phyloP scores from a whole-genome alignment of 1,140 invertebrate genomes.

The Rhopalosiphum padi region DNA sequence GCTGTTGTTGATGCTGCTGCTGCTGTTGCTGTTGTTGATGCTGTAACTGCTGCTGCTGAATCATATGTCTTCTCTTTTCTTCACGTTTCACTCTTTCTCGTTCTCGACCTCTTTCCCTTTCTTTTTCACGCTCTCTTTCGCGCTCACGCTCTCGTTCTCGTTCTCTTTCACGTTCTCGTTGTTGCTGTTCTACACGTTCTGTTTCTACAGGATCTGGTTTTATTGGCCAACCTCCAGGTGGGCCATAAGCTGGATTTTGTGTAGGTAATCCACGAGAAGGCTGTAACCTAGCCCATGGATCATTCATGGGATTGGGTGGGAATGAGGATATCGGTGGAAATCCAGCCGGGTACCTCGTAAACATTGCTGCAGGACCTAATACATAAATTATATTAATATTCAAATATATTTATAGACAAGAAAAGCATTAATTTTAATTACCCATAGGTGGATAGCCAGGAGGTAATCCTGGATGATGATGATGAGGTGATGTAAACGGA shows the following conservation, averaged over 20 bases:
- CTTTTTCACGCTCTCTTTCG: conserved; percentile 60
- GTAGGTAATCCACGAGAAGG: conserved; percentile 25
- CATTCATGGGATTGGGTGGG: conserved; percentile 65
- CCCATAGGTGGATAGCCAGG: conserved; percentile 65
- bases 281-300: conserved; percentile 70
- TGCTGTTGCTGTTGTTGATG: conserved; percentile 63
- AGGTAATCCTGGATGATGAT: conserved; percentile 63
- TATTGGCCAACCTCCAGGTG: conserved; percentile 43
- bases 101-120: conserved; percentile 64
- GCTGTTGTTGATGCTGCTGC: conserved; percentile 63
- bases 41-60: conserved; percentile 65
- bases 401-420: conserved; percentile 59
- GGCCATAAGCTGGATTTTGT: conserved; percentile 40
- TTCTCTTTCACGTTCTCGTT: conserved; percentile 56
- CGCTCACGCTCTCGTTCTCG: conserved; percentile 55
- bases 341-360: conserved; percentile 75
- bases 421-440: conserved; percentile 42
- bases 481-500: conserved; percentile 66
- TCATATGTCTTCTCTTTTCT: conserved; percentile 65
- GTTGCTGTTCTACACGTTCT: conserved; percentile 57
- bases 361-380: conserved; percentile 66
- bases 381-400: conserved; percentile 23
- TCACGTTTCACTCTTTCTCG: conserved; percentile 66
- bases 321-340: conserved; percentile 74
- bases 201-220: conserved; percentile 59